Conservation (phyloP, 1,140 invertebrate species). For the Chironomus striatipennis region DNA sequence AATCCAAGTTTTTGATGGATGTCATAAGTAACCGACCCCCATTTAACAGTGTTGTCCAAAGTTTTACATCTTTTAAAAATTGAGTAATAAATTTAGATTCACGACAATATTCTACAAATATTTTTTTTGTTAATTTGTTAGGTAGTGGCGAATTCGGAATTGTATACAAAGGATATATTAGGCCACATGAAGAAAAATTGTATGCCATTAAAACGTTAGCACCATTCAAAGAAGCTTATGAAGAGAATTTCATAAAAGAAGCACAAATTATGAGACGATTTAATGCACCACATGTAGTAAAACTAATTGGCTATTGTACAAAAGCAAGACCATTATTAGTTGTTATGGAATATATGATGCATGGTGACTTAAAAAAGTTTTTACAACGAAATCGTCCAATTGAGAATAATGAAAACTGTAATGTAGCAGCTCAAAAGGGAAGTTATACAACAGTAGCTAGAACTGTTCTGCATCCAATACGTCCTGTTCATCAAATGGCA, state of each 20-base stretch:
- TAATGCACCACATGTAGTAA: conserved; percentile 52
- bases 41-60: no score
- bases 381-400: conserved; percentile 40
- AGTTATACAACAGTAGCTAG: conserved; percentile 23
- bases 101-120: no score
- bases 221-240: conserved; percentile 26
- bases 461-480: conserved; percentile 32
- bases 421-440: neutral
- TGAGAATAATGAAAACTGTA: conserved; percentile 28
- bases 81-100: no score
- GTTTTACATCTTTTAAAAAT: no score
- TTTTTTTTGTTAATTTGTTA: neutral
- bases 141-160: neutral
- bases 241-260: neutral
- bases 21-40: no score
- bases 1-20: no score
- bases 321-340: conserved; percentile 54
- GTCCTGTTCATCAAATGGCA: conserved; percentile 49
- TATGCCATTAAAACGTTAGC: neutral
- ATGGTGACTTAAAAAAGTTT: conserved; percentile 62
- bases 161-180: neutral
- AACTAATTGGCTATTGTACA: conserved; percentile 61
- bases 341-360: conserved; percentile 68
- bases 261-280: neutral
- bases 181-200: neutral